phyloP scores from a whole-genome alignment of 1,140 invertebrate genomes.

The Sinonovacula constricta region DNA sequence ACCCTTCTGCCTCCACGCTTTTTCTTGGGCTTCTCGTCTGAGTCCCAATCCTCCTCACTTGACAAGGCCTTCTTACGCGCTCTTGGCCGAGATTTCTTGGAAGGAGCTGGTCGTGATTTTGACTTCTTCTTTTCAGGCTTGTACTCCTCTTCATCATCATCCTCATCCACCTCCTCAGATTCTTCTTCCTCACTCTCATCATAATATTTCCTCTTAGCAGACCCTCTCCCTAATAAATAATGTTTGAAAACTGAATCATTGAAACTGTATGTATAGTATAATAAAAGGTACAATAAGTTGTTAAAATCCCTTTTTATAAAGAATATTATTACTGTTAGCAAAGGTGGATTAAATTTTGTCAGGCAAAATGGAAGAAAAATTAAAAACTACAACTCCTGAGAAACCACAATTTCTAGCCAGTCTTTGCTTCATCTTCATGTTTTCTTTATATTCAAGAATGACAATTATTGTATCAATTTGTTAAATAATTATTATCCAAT shows the following conservation, averaged over 20 bases:
- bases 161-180: constrained; percentile 35
- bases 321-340: too few relatives aligned
- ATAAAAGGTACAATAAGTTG: neutral
- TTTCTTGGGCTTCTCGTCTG: constrained; percentile 31
- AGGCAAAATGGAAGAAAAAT: too few relatives aligned
- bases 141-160: constrained; percentile 46
- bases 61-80: constrained; percentile 21
- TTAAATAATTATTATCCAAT: too few relatives aligned
- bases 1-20: constrained; percentile 21
- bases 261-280: too few relatives aligned
- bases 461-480: too few relatives aligned
- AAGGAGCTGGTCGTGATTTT: constrained; percentile 3
- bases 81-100: constrained; percentile 27
- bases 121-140: constrained; percentile 44
- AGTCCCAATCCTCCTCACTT: constrained; percentile 29
- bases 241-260: too few relatives aligned
- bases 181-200: constrained; percentile 49
- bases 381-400: too few relatives aligned
- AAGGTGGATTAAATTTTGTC: too few relatives aligned
- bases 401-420: too few relatives aligned
- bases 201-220: constrained; percentile 47
- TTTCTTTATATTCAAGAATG: too few relatives aligned
- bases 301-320: too few relatives aligned
- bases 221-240: constrained; percentile 22
- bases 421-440: too few relatives aligned